Conservation (phyloP, 1,140 invertebrate genomes). For the Calycopis cecrops region DNA sequence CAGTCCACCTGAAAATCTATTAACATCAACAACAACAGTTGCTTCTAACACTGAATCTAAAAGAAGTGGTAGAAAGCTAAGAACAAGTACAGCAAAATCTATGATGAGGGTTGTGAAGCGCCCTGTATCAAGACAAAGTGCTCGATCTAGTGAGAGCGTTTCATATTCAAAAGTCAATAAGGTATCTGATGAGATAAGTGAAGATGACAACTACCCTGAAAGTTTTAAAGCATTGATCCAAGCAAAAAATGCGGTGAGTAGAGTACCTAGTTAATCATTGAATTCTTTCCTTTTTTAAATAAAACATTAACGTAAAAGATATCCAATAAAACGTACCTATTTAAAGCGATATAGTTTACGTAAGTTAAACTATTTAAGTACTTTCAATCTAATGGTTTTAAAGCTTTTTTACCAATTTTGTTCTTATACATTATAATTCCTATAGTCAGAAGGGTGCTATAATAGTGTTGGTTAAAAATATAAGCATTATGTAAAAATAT, state of each 20-base stretch:
- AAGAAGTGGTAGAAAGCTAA: conserved; percentile 14
- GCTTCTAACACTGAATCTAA: conserved; percentile 31
- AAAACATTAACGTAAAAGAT: too few relatives aligned
- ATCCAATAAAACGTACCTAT: too few relatives aligned
- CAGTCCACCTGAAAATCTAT: conserved; percentile 47
- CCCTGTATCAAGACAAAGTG: conserved; percentile 43
- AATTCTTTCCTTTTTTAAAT: too few relatives aligned
- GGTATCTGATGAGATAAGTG: conserved; percentile 55
- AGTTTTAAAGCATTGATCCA: conserved; percentile 68
- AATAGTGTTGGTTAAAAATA: too few relatives aligned
- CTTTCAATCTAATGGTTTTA: too few relatives aligned
- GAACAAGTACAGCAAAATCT: conserved; percentile 37
- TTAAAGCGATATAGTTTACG: too few relatives aligned
- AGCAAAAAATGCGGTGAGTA: conserved; percentile 68
- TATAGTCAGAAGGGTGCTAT: too few relatives aligned
- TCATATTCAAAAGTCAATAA: conserved; percentile 33
- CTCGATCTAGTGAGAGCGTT: conserved; percentile 26
- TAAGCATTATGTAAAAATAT: too few relatives aligned
- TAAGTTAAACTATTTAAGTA: too few relatives aligned
- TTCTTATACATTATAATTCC: too few relatives aligned
- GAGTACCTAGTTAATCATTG: neutral
- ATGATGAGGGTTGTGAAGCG: conserved; percentile 51
- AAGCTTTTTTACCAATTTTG: too few relatives aligned
- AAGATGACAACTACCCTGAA: conserved; percentile 67
- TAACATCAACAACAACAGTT: conserved; percentile 34